Evolutionary conservation across 53 echinoderm and acorn worm genomes (phyloP).

Genomic region (Mesocentrotus franciscanus): DNA sequence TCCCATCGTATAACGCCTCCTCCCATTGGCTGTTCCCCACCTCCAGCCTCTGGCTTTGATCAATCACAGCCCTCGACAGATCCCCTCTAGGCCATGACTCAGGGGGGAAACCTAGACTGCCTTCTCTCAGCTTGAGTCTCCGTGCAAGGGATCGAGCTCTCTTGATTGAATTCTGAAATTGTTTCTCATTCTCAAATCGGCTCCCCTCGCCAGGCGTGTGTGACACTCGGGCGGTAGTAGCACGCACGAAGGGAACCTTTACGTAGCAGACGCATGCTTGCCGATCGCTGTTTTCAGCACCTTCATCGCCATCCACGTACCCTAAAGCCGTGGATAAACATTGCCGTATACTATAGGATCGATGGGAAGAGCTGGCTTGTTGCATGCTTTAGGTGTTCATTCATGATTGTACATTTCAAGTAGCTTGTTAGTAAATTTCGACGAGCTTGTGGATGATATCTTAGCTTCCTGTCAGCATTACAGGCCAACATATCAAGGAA

Average conservation of each 20-base stretch:
- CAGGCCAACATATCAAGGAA: neutral
- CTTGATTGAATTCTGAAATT: constrained; percentile 69
- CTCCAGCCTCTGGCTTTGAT: constrained; percentile 19
- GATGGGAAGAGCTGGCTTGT: neutral
- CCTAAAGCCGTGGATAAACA: constrained; percentile 56
- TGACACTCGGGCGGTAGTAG: neutral
- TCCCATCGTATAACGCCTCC: constrained; percentile 14
- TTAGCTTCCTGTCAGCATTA: neutral
- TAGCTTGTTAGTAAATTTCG: neutral
- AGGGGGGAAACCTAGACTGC: constrained; percentile 56
- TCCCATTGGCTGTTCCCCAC: constrained; percentile 50
- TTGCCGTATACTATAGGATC: constrained; percentile 13
- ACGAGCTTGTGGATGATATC: neutral
- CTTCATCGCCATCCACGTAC: constrained; percentile 26
- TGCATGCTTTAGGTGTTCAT: constrained; percentile 32
- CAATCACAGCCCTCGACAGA: constrained; percentile 29
- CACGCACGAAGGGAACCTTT: neutral
- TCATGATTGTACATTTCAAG: constrained; percentile 1
- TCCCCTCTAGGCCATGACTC: constrained; percentile 58
- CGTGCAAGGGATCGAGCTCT: constrained; percentile 49
- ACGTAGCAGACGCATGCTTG: constrained; percentile 36
- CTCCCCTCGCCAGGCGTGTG: constrained; percentile 20
- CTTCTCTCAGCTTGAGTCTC: constrained; percentile 47
- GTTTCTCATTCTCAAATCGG: constrained; percentile 60
- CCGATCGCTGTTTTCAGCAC: neutral